These are phyloP conservation scores for Hippotragus niger DNA, from an alignment of 2,113 vertebrate genomes.

Conservation along the genomic window DNA sequence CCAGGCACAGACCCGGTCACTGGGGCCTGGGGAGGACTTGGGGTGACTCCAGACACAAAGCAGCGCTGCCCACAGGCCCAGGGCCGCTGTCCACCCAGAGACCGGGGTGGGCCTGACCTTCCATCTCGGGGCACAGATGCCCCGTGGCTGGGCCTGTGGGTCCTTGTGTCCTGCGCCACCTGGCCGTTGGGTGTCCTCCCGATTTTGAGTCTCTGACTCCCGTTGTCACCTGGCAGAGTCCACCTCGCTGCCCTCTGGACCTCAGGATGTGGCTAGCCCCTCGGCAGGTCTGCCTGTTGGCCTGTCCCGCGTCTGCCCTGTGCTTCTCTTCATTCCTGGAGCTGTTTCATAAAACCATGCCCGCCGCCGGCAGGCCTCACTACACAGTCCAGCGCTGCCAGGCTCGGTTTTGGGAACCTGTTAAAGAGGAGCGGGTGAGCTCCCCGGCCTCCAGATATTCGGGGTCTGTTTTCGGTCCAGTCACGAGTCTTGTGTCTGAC, in stretches of 20 bases:
- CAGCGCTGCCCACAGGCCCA: neutral
- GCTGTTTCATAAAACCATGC: neutral
- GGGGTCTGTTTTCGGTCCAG: neutral
- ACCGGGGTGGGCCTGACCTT: neutral
- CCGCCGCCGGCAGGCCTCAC: neutral
- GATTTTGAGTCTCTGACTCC: neutral
- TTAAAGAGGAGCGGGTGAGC: neutral
- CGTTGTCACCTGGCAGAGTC: neutral
- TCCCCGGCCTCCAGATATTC: neutral
- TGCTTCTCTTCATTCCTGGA: neutral
- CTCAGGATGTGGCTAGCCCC: neutral
- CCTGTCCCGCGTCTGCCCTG: neutral
- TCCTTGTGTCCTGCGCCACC: neutral
- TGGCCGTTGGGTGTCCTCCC: neutral
- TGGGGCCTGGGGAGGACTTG: neutral
- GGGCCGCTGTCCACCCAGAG: neutral
- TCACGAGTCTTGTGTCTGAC: neutral
- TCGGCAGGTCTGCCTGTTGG: neutral
- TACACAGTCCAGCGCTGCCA: accelerated
- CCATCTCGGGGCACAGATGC: neutral
- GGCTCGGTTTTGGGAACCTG: neutral
- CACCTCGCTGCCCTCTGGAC: neutral
- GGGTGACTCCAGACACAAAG: neutral
- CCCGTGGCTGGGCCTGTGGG: neutral
- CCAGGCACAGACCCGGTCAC: neutral